Conservation (phyloP, 2,797 vertebrate species). For the Pipistrellus pygmaeus region DNA sequence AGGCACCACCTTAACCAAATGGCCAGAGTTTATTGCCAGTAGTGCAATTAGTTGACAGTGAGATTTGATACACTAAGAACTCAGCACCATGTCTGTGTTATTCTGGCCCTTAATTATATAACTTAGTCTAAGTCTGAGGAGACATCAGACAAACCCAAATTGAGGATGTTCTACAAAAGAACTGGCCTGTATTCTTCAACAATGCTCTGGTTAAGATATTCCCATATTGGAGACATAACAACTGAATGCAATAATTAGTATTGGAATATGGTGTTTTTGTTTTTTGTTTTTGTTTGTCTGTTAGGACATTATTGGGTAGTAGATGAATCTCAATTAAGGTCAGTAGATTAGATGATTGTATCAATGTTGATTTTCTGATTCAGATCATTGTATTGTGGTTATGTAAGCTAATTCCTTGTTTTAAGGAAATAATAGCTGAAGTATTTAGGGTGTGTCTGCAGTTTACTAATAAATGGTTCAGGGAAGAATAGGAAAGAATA, state of each 20-base stretch:
- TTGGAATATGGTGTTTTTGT: background rate
- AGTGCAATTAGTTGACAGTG: background rate
- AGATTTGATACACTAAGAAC: background rate
- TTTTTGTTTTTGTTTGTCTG: background rate
- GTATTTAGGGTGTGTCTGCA: conserved; percentile 57
- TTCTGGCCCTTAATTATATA: background rate
- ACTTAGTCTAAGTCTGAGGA: conserved; percentile 11
- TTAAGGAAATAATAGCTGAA: conserved; percentile 63
- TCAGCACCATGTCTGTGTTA: background rate
- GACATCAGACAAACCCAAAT: background rate
- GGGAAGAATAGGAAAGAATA: conserved; percentile 34
- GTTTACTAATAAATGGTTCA: conserved; percentile 57
- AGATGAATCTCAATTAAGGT: conserved; percentile 50
- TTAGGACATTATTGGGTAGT: conserved; percentile 58
- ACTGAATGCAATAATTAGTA: conserved; percentile 8
- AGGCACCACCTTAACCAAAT: background rate
- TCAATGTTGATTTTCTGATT: conserved; percentile 68
- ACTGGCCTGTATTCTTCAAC: conserved; percentile 27
- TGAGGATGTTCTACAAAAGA: conserved; percentile 16
- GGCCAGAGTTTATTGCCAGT: background rate
- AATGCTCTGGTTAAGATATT: background rate
- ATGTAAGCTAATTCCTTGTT: conserved; percentile 61
- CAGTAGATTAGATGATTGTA: conserved; percentile 60
- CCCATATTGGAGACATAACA: background rate
- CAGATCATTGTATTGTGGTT: conserved; percentile 44